Conservation (phyloP, 2,113 vertebrate species). For the Euleptes europaea region DNA sequence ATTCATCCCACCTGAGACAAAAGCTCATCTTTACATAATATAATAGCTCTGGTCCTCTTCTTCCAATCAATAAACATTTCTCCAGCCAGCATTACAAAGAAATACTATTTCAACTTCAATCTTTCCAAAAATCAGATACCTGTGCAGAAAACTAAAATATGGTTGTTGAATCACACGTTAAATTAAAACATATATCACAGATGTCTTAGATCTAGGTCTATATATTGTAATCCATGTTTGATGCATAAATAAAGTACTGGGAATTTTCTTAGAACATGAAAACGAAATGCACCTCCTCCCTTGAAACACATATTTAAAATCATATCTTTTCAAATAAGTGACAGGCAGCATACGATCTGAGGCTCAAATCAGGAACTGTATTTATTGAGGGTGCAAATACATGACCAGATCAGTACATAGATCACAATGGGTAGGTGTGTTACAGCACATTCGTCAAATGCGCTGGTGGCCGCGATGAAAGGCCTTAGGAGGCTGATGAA, state of each 20-base stretch:
- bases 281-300: neutral
- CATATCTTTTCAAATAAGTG: neutral
- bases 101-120: fast-evolving
- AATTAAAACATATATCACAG: slow-evolving; percentile 7
- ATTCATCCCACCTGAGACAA: neutral
- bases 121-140: neutral
- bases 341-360: no score
- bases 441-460: no score
- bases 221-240: neutral
- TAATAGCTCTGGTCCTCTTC: slow-evolving; percentile 5
- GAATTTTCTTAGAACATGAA: neutral
- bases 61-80: slow-evolving; percentile 15
- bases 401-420: no score
- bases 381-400: no score
- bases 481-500: no score
- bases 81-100: neutral
- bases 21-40: neutral
- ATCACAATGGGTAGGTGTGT: no score
- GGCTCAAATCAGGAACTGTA: neutral
- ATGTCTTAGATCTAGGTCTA: neutral
- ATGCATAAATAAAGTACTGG: neutral
- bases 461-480: no score
- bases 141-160: slow-evolving; percentile 39
- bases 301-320: neutral
- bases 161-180: slow-evolving; percentile 11